Evolutionary conservation across 2,888 invertebrate genomes (phyloP), one percentile per base, ranked within the genome.

Genomic region (Drosophila pseudotakahashii): DNA sequence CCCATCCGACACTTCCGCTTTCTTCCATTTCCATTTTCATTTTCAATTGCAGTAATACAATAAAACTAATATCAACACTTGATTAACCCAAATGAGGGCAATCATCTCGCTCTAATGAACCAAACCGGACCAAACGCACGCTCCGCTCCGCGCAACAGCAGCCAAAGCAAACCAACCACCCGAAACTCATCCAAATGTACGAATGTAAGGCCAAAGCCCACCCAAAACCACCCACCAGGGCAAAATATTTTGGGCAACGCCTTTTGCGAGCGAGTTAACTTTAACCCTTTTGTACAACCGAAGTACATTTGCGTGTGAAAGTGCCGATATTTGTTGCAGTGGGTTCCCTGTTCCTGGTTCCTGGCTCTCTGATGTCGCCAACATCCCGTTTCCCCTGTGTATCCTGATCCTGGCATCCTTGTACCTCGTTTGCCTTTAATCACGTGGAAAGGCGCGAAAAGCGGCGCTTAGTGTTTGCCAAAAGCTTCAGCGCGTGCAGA

Each of bases 401-500:
- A 48, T 63, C 37, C 69, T 13, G 63, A 48, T 63, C 37, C 69
- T 10, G 63, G 39, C 32, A 53, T 39, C 57, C 34, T 70, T 68
- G 67, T 45, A 59, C 64, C 88, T 74, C 70, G 70, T 70, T 76
- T 66, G 85, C 69, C 85, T 78, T 82, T 90, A 91, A 91, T 91
- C 91, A 90, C 88, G 91, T 90, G 91, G 91, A 91, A 91, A 91
- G 91, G 91, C 91, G 91, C 89, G 91, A 91, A 91, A 91, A 91
- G 85, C 88, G 86, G 78, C 85, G 86, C 84, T 88, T 79, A 87
- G 78, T 79, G 88, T 76, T 81, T 79, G 76, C 76, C 81, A 73
- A 83, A 90, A 89, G 90, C 89, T 90, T 90, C 55, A 74, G 68
- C 76, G 78, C 79, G 88, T 75, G 76, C 75, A 70, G 67, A 79